Evolutionary conservation across 2,797 vertebrate genomes (phyloP).

Genomic region (Aplochiton taeniatus): DNA sequence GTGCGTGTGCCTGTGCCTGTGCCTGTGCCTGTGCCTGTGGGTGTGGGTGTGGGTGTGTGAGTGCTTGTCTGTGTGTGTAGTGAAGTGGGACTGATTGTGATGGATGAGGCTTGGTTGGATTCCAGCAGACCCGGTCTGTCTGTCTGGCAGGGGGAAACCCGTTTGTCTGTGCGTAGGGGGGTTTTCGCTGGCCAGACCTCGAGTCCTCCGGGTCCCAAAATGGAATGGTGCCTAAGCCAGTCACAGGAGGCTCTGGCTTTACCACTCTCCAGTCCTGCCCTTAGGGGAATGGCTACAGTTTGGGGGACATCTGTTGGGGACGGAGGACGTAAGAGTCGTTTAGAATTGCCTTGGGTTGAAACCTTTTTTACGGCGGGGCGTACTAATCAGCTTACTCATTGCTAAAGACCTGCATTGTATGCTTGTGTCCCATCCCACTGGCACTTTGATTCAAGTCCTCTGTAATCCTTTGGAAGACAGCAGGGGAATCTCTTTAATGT

Average conservation of each 20-base stretch:
- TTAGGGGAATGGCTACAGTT: neutral
- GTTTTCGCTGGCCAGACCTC: neutral
- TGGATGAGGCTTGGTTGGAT: slow-evolving; percentile 48
- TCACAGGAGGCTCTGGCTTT: slow-evolving; percentile 5
- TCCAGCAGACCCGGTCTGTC: slow-evolving; percentile 60
- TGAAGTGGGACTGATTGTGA: slow-evolving; percentile 56
- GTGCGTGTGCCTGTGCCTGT: slow-evolving; percentile 8
- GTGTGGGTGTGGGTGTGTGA: slow-evolving; percentile 34
- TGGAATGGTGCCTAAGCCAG: slow-evolving; percentile 12
- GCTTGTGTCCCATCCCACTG: too few relatives aligned
- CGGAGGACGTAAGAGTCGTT: too few relatives aligned
- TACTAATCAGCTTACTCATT: neutral
- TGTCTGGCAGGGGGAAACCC: slow-evolving; percentile 52
- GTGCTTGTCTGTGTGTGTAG: neutral
- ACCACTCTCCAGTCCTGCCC: neutral
- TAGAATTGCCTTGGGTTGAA: neutral
- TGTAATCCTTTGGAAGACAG: too few relatives aligned
- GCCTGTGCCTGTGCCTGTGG: slow-evolving; percentile 18
- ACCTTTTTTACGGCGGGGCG: neutral
- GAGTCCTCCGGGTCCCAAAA: neutral
- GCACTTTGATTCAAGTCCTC: too few relatives aligned
- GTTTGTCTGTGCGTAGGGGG: slow-evolving; percentile 41
- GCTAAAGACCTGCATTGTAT: too few relatives aligned
- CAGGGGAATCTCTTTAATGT: too few relatives aligned
- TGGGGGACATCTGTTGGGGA: neutral